Percentiles rank a stretch among this genome's conserved stretches.
Evolutionary conservation across 2,797 vertebrate species (phyloP).

Genomic region (Glossophaga mutica): DNA sequence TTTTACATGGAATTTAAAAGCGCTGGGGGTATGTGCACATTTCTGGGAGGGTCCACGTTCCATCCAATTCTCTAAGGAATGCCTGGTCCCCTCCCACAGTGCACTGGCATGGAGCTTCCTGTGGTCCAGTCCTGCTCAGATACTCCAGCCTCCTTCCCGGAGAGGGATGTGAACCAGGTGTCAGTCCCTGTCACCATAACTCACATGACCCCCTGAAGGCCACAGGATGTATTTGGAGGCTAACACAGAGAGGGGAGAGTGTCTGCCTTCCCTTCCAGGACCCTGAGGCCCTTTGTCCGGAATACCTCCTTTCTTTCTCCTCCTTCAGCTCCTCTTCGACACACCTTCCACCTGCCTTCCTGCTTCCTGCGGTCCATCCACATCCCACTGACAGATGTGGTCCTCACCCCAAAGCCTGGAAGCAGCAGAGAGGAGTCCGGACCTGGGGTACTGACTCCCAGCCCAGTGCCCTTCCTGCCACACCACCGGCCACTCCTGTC

Average conservation of each 20-base stretch:
- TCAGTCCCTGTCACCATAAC: background rate
- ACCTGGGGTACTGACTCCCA: background rate
- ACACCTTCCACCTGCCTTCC: background rate
- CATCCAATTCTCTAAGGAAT: too few relatives aligned
- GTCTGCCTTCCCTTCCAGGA: background rate
- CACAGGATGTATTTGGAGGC: background rate
- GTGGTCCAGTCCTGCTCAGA: background rate
- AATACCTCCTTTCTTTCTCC: background rate
- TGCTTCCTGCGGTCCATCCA: background rate
- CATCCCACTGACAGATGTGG: background rate
- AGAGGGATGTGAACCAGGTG: background rate
- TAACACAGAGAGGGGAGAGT: background rate
- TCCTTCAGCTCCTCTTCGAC: background rate
- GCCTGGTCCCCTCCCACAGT: background rate
- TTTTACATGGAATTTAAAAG: background rate
- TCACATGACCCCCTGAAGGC: background rate
- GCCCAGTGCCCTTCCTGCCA: background rate
- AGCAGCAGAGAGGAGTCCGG: background rate
- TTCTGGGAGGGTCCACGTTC: background rate
- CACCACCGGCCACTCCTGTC: rapidly evolving
- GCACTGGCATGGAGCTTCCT: background rate
- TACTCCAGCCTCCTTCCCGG: background rate
- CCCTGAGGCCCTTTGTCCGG: background rate
- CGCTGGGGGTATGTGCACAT: too few relatives aligned
- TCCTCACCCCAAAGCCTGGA: background rate